Evolutionary conservation across 1,140 invertebrate genomes (phyloP), one percentile per base, ranked within the genome.

Genomic region (Drosophila pseudoananassae): DNA sequence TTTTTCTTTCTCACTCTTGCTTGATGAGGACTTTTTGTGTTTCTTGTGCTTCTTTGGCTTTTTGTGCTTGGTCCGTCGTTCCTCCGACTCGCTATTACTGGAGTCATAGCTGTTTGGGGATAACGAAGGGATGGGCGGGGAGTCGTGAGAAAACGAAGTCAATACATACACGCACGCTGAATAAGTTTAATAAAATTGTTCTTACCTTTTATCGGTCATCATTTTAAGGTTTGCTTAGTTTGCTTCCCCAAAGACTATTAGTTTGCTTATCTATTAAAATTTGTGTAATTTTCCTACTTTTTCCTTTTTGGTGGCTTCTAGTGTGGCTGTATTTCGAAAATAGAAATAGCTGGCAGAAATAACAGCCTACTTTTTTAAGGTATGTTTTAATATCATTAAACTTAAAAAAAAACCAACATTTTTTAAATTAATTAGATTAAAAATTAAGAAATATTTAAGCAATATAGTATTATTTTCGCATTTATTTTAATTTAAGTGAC

Each of bases 21-120:
- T 29, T 0, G 63, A 49, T 3, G 58, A 54, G 10, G 90, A 77
- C 71, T 93, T 93, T 70, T 93, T 94, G 64, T 93, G 92, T 74
- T 94, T 93, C 69, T 93, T 93, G 58, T 82, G 92, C 63, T 93
- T 94, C 71, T 93, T 93, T 47, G 92, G 92, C 64, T 90, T 91
- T 47, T 90, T 91, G n/a, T 75, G 78, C 66, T 90, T 91, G 47
- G 69, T 45, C 23, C 71, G 83, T 5, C 71, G 90, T 17, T 89
- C 87, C n/a, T 80, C 87, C 4, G 76, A 51, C 49, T 68, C 87
- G 50, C 75, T 91, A 29, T 72, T 78, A 43, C 74, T 91, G 27
- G 90, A 88, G 56, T 88, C 80, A 46, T 59, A 78, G 68, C 90
- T 90, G 38, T 31, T 61, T 25, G 40, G 7, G 49, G 17, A 59